Base-by-base conservation (phyloP, 2,113 vertebrate genomes). In the Epinephelus lanceolatus region DNA sequence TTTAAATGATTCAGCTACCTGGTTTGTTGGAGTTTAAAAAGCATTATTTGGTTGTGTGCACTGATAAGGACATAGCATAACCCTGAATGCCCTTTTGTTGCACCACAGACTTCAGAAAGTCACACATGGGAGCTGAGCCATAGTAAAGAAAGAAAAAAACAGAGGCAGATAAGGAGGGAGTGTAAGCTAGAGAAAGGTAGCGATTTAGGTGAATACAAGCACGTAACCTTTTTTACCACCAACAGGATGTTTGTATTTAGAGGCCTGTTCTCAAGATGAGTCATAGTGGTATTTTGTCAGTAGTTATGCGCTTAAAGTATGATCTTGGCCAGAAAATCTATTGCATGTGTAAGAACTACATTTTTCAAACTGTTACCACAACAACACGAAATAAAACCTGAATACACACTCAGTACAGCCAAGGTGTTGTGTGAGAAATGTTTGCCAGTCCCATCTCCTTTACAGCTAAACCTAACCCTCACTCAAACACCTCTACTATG, bases 221-320 rank as follows among this genome's bases (percentile, higher is more conserved):
- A 71, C 0, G 19, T 33, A 7, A n/a, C 5, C 6, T 27, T n/a
- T 27, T 3, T 27, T 1, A 9, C 2, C 23, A 12, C 49, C 5
- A 69, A 30, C 40, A 61, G 68, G 57, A 56, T 30, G 65, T 17
- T 42, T 81, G 37, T 45, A 45, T 45, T 45, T 14, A 71, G 23
- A 2, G 15, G 2, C 6, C 2, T 67, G 3, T 1, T 52, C 8
- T 68, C 5, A 62, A 67, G 15, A 57, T 57, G 30, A 87, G 37
- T 56, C 47, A 67, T 4, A 37, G 8, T 37, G 15, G 4, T 40
- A 0, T 14, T 78, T 45, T 30, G 12, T 17, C 40, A 1, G 23
- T 49, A 10, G 15, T 2, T 23, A 19, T 19, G 23, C 15, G 11
- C 1, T 21, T 10, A 5, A 8, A 51, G 5, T 45, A 6, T 13